These are phyloP conservation scores for Trachemys scripta DNA, from an alignment of 2,113 vertebrate species.

Conservation along the genomic window DNA sequence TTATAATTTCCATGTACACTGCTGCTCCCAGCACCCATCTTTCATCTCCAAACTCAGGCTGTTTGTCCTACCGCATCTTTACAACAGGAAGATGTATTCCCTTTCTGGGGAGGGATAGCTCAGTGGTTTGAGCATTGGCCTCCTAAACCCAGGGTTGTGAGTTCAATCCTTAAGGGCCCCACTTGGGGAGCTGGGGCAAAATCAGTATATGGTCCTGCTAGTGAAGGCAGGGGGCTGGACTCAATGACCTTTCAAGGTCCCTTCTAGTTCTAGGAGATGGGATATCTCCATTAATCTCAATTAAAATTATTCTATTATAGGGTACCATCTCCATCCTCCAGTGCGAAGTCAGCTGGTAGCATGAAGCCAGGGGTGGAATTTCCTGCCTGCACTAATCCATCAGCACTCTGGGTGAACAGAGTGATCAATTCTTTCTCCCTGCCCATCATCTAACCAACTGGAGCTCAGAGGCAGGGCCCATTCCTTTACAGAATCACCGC, in stretches of 20 bases:
- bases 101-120: not conserved
- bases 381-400: not conserved
- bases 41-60: too few relatives aligned
- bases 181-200: too few relatives aligned
- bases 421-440: not conserved
- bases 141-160: too few relatives aligned
- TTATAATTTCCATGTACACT: not conserved
- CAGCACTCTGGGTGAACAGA: not conserved
- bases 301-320: too few relatives aligned
- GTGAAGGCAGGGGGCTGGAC: too few relatives aligned
- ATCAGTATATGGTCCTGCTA: too few relatives aligned
- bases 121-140: too few relatives aligned
- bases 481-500: not conserved
- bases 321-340: not conserved
- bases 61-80: not conserved
- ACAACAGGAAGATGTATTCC: not conserved
- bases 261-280: too few relatives aligned
- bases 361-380: not conserved
- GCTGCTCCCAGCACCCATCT: not conserved
- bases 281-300: too few relatives aligned
- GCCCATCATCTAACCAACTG: not conserved
- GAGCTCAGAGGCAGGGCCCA: not conserved
- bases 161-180: too few relatives aligned
- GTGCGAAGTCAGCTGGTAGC: not conserved
- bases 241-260: too few relatives aligned